Conservation (phyloP, 2,113 vertebrate species). For the Triplophysa siluroides region DNA sequence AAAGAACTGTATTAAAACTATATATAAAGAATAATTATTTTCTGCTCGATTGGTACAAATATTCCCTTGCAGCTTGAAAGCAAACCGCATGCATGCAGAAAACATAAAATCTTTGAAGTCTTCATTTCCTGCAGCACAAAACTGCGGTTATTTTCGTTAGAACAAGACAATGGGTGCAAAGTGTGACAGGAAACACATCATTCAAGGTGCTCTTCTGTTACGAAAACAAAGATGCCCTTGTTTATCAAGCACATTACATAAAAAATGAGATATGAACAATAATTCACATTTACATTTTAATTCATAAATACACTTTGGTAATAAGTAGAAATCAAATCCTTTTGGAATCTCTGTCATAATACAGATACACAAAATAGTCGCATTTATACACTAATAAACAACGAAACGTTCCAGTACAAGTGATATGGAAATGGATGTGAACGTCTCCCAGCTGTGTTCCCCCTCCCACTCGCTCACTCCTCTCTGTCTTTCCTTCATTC, state of each 20-base stretch:
- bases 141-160: conserved; percentile 7
- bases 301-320: too few relatives aligned
- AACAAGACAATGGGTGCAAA: conserved; percentile 31
- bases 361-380: not conserved
- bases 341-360: too few relatives aligned
- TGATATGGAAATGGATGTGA: not conserved
- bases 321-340: too few relatives aligned
- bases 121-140: conserved; percentile 24
- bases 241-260: not conserved
- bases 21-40: not conserved
- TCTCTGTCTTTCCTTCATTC: conserved; percentile 10
- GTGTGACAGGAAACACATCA: conserved; percentile 12
- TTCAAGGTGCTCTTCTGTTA: not conserved
- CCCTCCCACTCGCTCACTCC: conserved; percentile 34
- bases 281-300: too few relatives aligned
- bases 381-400: not conserved
- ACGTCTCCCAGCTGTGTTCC: conserved; percentile 6
- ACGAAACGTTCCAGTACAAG: conserved; percentile 16
- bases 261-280: too few relatives aligned
- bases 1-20: not conserved
- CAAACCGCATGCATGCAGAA: conserved; percentile 10
- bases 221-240: not conserved
- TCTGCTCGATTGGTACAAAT: not conserved
- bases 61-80: not conserved
- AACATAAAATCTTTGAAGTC: not conserved